phyloP scores from a whole-genome alignment of 2,797 vertebrate genomes.

The Bufotes viridis region DNA sequence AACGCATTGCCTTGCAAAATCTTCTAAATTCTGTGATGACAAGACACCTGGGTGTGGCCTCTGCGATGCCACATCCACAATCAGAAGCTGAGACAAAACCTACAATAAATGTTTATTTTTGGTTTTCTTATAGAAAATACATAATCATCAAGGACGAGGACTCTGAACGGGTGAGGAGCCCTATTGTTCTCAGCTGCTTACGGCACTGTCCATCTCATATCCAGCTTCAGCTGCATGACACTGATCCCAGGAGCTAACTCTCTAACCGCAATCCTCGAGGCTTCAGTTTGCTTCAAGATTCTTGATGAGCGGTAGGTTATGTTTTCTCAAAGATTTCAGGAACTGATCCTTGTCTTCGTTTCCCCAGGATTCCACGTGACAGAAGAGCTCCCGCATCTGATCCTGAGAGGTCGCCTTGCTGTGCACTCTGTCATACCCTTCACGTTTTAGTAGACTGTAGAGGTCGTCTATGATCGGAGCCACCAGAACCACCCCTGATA shows the following conservation, averaged over 20 bases:
- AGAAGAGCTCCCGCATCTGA: conserved; percentile 22
- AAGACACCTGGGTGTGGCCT: no score
- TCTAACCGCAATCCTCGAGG: no score
- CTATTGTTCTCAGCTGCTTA: no score
- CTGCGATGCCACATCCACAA: no score
- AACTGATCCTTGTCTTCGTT: neutral
- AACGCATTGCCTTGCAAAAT: no score
- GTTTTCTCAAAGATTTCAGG: neutral
- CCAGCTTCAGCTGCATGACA: neutral
- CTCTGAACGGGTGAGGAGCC: no score
- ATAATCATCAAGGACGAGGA: no score
- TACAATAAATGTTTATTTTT: no score
- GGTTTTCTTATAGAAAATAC: no score
- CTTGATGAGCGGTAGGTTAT: neutral
- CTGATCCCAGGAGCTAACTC: neutral
- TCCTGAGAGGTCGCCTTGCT: neutral
- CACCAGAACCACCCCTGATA: neutral
- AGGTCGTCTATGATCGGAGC: conserved; percentile 23
- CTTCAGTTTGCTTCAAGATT: neutral
- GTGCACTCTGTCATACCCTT: neutral
- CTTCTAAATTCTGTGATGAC: no score
- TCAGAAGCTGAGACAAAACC: no score
- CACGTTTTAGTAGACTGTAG: neutral
- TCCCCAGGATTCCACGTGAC: neutral
- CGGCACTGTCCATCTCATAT: no score